Evolutionary conservation across 2,113 vertebrate species (phyloP).

Genomic region (Desmodus rotundus): DNA sequence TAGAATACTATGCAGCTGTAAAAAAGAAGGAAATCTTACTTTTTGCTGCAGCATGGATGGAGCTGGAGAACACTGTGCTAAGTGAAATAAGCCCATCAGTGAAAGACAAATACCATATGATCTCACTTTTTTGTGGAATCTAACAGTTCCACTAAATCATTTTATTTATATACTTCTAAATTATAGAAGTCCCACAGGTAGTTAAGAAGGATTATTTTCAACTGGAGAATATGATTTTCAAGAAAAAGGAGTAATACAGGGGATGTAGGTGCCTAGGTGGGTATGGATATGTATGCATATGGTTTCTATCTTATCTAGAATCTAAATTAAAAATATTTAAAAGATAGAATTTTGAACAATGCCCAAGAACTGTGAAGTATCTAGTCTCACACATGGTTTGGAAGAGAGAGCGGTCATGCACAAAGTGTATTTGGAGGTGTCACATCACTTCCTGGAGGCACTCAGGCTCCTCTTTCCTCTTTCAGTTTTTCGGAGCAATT

Average conservation of each 20-base stretch:
- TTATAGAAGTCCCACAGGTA: background rate
- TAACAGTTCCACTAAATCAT: background rate
- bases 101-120: too few species aligned
- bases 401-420: background rate
- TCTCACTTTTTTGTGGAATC: too few species aligned
- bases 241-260: background rate
- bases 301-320: background rate
- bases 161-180: background rate
- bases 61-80: too few species aligned
- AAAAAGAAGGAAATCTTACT: too few species aligned
- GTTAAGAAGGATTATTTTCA: background rate
- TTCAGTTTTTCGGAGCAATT: background rate
- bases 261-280: background rate
- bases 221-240: background rate
- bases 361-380: background rate
- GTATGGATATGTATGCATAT: background rate
- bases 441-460: background rate
- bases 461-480: background rate
- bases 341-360: background rate
- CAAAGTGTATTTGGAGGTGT: background rate
- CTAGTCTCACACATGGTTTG: background rate
- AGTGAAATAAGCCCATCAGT: too few species aligned
- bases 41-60: too few species aligned
- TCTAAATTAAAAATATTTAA: constrained; percentile 11
- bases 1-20: too few species aligned